These are phyloP conservation scores for Cossypha dichroa DNA, from an alignment of 2,797 vertebrate genomes.

Conservation along the genomic window DNA sequence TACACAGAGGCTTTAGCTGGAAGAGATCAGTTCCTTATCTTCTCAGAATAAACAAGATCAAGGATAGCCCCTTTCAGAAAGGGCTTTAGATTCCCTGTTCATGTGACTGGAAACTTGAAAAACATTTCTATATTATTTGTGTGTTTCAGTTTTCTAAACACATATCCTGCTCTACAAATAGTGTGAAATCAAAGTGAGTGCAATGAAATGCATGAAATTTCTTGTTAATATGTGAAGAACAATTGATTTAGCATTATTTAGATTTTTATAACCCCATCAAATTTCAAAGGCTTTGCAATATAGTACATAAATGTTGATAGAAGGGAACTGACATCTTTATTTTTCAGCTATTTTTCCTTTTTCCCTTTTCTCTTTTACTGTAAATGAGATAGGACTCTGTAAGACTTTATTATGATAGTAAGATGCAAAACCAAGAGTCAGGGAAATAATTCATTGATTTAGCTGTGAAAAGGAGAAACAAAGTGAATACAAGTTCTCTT, in stretches of 20 bases:
- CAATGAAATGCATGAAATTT: neutral
- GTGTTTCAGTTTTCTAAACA: neutral
- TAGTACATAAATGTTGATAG: neutral
- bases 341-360: neutral
- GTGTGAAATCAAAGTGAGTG: neutral
- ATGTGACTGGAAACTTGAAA: neutral
- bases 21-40: neutral
- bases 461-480: neutral
- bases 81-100: neutral
- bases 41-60: neutral
- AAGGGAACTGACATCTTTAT: neutral
- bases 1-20: rapidly evolving
- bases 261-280: neutral
- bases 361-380: neutral
- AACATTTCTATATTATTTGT: neutral
- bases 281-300: neutral
- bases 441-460: neutral
- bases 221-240: neutral
- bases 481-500: neutral
- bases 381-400: neutral
- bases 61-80: neutral
- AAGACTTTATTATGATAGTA: neutral
- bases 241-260: neutral
- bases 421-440: neutral
- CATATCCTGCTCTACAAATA: neutral